Percentiles rank a stretch among this genome's conserved stretches.
Evolutionary conservation across 2,888 invertebrate species (phyloP).

Genomic region (Isotomurus palustris): DNA sequence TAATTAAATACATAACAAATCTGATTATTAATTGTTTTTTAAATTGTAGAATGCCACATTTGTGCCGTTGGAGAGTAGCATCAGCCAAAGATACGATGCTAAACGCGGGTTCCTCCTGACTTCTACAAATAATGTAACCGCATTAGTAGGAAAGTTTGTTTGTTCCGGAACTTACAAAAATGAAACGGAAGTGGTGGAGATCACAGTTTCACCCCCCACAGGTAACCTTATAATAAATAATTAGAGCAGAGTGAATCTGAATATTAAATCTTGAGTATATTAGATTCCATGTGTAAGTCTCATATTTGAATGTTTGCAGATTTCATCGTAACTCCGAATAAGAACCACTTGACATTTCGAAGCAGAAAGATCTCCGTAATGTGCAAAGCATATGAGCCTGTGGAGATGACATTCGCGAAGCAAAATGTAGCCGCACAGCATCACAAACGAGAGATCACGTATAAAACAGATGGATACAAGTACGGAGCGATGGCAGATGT

Average conservation of each 20-base stretch:
- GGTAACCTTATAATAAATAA: conserved; percentile 9
- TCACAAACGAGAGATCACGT: conserved; percentile 26
- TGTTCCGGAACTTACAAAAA: conserved; percentile 34
- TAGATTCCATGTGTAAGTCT: too few species aligned
- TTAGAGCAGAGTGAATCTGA: background rate
- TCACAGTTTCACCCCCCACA: conserved; percentile 26
- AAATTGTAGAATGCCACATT: conserved; percentile 28
- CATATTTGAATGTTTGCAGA: conserved; percentile 10
- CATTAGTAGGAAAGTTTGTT: conserved; percentile 33
- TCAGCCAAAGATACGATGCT: conserved; percentile 29
- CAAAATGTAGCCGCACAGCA: conserved; percentile 26
- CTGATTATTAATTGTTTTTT: background rate
- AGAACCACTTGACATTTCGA: conserved; percentile 28
- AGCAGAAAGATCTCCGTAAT: conserved; percentile 24
- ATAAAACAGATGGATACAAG: conserved; percentile 26
- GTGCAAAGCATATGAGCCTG: conserved; percentile 33
- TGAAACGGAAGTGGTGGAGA: conserved; percentile 35
- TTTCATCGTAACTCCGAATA: conserved; percentile 24
- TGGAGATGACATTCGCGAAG: conserved; percentile 26
- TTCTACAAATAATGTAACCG: conserved; percentile 18
- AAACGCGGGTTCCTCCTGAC: conserved; percentile 30
- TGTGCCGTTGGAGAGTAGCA: conserved; percentile 21
- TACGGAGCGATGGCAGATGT: conserved; percentile 33
- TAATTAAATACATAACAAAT: background rate
- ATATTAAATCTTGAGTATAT: background rate